Evolutionary conservation across 1,140 invertebrate genomes (phyloP).

Genomic region (Brachionus plicatilis): DNA sequence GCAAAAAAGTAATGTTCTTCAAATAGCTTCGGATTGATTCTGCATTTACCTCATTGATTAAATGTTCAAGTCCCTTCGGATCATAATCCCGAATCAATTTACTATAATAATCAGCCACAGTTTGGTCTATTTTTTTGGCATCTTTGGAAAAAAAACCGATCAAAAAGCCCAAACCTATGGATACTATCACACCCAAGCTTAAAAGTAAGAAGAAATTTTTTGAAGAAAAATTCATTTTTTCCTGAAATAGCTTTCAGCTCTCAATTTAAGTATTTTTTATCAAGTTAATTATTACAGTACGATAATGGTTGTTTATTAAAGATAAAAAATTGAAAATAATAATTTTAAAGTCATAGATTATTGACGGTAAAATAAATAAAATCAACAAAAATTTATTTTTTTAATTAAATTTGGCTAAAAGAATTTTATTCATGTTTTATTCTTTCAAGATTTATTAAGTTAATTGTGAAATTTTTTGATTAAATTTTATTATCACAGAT

Average conservation of each 20-base stretch:
- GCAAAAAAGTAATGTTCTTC: neutral
- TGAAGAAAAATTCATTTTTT: neutral
- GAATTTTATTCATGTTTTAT: no score
- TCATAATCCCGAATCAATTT: neutral
- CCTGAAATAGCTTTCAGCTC: neutral
- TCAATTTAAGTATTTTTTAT: neutral
- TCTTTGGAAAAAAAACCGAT: neutral
- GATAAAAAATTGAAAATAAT: no score
- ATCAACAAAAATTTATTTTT: no score
- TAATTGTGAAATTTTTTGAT: no score
- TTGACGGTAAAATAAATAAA: no score
- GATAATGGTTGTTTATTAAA: no score
- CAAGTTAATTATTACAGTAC: neutral
- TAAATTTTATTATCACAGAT: no score
- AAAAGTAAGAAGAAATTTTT: neutral
- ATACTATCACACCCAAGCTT: neutral
- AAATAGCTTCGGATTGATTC: neutral
- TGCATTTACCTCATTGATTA: neutral
- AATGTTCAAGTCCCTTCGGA: neutral
- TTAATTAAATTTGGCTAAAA: no score
- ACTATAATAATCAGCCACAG: neutral
- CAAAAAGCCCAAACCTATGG: neutral
- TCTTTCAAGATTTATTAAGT: no score
- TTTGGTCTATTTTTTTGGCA: neutral
- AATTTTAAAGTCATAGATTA: no score